A percentile compares a stretch with the other conserved stretches of the same genome.
phyloP scores from a whole-genome alignment of 2,888 invertebrate genomes.

The Erannis defoliaria region DNA sequence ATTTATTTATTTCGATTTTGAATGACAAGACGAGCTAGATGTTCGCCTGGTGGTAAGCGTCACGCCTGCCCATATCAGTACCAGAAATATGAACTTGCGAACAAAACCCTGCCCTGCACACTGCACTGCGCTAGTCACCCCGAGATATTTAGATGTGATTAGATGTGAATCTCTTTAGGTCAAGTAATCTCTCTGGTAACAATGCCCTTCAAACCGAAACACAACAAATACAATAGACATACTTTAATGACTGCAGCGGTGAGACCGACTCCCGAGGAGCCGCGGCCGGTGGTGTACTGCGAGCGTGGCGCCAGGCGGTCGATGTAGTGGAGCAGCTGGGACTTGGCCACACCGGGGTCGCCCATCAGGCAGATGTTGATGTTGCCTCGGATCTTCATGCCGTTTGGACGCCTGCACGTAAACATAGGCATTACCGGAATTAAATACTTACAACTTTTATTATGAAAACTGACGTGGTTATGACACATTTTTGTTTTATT shows the following conservation, averaged over 20 bases:
- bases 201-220: too few relatives aligned
- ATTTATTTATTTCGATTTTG: too few relatives aligned
- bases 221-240: not conserved
- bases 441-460: not conserved
- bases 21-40: too few relatives aligned
- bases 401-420: slow-evolving; percentile 90
- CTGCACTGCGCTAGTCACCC: too few relatives aligned
- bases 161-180: too few relatives aligned
- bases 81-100: too few relatives aligned
- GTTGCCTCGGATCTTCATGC: slow-evolving; percentile 98
- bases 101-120: too few relatives aligned
- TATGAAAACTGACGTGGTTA: not conserved
- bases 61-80: too few relatives aligned
- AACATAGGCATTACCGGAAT: not conserved
- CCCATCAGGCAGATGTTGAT: slow-evolving; percentile 99
- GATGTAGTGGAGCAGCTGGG: slow-evolving; percentile 97
- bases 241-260: slow-evolving; percentile 98
- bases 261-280: slow-evolving; percentile 99
- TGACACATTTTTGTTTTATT: too few relatives aligned
- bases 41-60: too few relatives aligned
- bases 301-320: slow-evolving; percentile 96
- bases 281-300: slow-evolving; percentile 98
- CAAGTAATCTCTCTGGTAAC: too few relatives aligned
- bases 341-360: slow-evolving; percentile 99
- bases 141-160: too few relatives aligned